Conservation (phyloP, 2,113 vertebrate species). For the Ranitomeya imitator region DNA sequence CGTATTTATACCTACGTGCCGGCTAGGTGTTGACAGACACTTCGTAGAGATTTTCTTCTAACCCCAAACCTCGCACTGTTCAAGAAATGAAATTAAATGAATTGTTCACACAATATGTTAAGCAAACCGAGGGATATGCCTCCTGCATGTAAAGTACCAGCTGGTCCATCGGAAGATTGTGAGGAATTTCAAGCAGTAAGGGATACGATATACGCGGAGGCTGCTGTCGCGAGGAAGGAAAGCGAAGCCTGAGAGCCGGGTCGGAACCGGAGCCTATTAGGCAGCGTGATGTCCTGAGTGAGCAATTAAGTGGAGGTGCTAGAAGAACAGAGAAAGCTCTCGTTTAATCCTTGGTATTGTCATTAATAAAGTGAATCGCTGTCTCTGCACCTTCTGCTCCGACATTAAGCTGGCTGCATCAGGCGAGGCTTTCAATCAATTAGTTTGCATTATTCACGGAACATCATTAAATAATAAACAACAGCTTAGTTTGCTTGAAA, state of each 20-base stretch:
- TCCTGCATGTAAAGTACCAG: constrained; percentile 33
- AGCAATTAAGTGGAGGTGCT: constrained; percentile 50
- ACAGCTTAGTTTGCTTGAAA: constrained; percentile 52
- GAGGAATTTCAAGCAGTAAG: constrained; percentile 29
- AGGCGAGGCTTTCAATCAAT: constrained; percentile 51
- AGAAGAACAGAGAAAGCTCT: constrained; percentile 37
- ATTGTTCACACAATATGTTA: constrained; percentile 51
- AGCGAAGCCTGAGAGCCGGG: not conserved
- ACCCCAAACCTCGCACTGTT: constrained; percentile 9
- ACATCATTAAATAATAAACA: constrained; percentile 58
- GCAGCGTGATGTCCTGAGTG: constrained; percentile 43
- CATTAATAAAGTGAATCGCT: constrained; percentile 58
- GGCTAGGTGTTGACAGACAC: constrained; percentile 23
- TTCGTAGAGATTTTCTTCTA: constrained; percentile 29
- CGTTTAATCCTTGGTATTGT: constrained; percentile 53
- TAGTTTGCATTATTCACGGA: constrained; percentile 53
- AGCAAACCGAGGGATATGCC: constrained; percentile 29
- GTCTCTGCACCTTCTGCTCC: constrained; percentile 51
- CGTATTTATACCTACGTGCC: not conserved
- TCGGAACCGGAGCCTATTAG: not conserved
- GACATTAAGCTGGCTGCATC: constrained; percentile 52
- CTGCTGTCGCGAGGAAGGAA: not conserved
- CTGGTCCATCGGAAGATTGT: constrained; percentile 39
- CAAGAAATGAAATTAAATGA: constrained; percentile 41
- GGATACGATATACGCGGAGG: not conserved